Evolutionary conservation across 2,888 invertebrate genomes (phyloP), one percentile per base, ranked within the genome.

Genomic region (Geophilus truncorum): DNA sequence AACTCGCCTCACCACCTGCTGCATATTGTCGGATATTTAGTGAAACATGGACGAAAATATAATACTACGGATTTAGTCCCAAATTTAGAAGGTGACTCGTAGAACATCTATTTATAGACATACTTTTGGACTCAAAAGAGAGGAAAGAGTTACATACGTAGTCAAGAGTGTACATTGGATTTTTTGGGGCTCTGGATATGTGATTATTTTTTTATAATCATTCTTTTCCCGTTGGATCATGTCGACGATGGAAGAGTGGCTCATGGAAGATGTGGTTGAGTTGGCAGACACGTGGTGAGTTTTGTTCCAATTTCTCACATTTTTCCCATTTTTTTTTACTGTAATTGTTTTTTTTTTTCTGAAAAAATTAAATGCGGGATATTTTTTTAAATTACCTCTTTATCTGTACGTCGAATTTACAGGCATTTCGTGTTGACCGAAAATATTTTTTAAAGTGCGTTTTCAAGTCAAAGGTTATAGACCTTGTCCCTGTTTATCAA

Each of bases 401-500:
- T 45, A 45, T 45, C 45, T 45, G n/a, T 45, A 45, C n/a, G 18
- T 45, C n/a, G 45, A 45, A 18, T 45, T 15, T 45, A 45, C 15
- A 45, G 18, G 32, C 4, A 40, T 15, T 45, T 45, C 2, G n/a
- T 45, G n/a, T 5, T 15, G 5, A n/a, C n/a, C 5, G 15, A 45
- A 45, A 45, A 18, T 25, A 25, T 25, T 62, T 62, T 62, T 62
- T 62, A 5, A 25, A 9, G 1, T 62, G 7, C 9, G 62, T 62
- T 62, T 62, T 62, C 25, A 15, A 23, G 62, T 62, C 62, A 62
- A 62, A 62, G 62, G 62, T 62, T 62, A 62, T 62, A 62, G 62
- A 62, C 62, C 62, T 62, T 62, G 62, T 62, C 62, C n/a, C 62
- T 62, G 62, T 23, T 62, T 62, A 62, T 62, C 62, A 62, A 62